Evolutionary conservation across 2,888 invertebrate species (phyloP), one percentile per base, ranked within the genome.

Genomic region (Sminthurides aquaticus): DNA sequence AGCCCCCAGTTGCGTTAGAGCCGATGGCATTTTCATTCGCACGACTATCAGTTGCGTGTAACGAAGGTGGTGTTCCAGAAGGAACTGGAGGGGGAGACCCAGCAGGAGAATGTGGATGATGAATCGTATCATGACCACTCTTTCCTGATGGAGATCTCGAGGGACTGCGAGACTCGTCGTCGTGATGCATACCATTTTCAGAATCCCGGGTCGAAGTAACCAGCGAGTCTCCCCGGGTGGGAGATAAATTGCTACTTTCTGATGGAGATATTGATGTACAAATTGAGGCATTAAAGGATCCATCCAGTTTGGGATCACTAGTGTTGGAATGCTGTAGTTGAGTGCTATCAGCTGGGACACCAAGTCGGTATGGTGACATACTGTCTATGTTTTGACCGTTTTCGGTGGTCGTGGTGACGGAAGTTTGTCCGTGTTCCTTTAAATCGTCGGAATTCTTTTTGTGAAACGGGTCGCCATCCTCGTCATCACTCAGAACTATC

Each of bases 401-500:
- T 34, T 34, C 43, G 15, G 43, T 34, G 43, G 8, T 34, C 8
- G 5, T 15, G 5, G 5, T 5, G 5, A 34, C 5, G 5, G 11
- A 8, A 52, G 20, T 20, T 5, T 8, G 52, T 20, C 20, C 18
- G 5, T 15, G 5, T 52, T 15, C 52, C 5, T 22, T 20, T 5
- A 8, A 5, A 22, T 52, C 52, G 20, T 8, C 22, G 5, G 52
- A 52, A 20, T 5, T 20, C 52, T 57, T 60, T 20, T 48, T 28
- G 25, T 58, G 57, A 2, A 20, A 18, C 8, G 62, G n/a, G n/a
- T 58, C 52, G 11, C 43, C 27, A 20, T 75, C 84, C 67, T 90
- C 91, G 76, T 89, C 90, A 78, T 92, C 91, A 73, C 88, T 90
- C 25, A 91, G 81, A 60, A 91, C 86, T 76, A 92, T 91, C 0